A percentile compares a stretch with the other conserved stretches of the same genome.
Evolutionary conservation across 2,888 invertebrate species (phyloP).

Genomic region (Slavum lentiscoides): DNA sequence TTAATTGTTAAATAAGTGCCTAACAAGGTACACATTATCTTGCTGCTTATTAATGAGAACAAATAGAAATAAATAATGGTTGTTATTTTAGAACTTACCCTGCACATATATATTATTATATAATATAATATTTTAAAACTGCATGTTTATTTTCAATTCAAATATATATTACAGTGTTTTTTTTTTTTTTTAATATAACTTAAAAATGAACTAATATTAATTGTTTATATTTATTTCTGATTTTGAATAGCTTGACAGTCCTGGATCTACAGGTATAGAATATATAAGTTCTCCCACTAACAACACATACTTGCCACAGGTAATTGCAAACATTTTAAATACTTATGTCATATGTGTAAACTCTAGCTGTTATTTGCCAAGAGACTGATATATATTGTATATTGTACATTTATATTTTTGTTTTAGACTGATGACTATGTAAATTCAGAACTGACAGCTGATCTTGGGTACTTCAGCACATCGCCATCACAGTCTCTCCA

Average conservation of each 20-base stretch:
- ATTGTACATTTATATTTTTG: background rate
- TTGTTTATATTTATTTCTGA: constrained; percentile 52
- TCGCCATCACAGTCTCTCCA: constrained; percentile 65
- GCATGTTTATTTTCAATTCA: constrained; percentile 24
- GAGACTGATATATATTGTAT: background rate
- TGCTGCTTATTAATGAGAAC: background rate
- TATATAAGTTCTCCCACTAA: constrained; percentile 61
- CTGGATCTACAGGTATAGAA: constrained; percentile 59
- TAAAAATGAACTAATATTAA: constrained; percentile 6
- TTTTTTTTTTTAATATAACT: background rate
- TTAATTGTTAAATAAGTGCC: background rate
- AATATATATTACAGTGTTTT: background rate
- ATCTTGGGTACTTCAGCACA: constrained; percentile 67
- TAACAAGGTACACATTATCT: constrained; percentile 1
- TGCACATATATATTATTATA: background rate
- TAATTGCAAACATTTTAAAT: constrained; percentile 56
- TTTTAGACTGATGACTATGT: constrained; percentile 54
- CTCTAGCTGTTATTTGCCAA: background rate
- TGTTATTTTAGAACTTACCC: background rate
- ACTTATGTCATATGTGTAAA: background rate
- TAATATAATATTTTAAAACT: background rate
- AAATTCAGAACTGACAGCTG: constrained; percentile 61
- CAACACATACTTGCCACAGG: constrained; percentile 60
- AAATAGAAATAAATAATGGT: background rate
- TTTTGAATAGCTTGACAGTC: constrained; percentile 63